phyloP scores from a whole-genome alignment of 2,888 invertebrate genomes.

The Palloptera scutellata region DNA sequence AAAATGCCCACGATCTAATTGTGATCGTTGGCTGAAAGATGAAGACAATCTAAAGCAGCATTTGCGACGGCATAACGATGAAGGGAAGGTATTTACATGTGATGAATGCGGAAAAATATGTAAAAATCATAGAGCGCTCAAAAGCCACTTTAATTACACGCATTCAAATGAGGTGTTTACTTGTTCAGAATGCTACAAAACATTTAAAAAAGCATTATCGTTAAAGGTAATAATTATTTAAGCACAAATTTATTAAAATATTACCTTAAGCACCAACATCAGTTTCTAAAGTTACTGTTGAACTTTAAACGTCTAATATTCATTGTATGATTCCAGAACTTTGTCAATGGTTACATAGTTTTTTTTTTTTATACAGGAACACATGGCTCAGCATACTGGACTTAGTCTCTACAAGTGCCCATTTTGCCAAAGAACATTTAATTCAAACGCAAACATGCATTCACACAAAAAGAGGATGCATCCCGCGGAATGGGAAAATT shows the following conservation, averaged over 20 bases:
- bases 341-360: neutral
- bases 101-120: constrained; percentile 58
- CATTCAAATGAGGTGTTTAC: constrained; percentile 56
- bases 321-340: neutral
- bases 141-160: constrained; percentile 60
- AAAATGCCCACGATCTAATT: constrained; percentile 60
- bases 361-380: constrained; percentile 49
- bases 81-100: constrained; percentile 41
- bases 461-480: constrained; percentile 62
- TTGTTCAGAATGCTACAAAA: constrained; percentile 60
- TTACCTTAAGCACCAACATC: neutral
- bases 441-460: constrained; percentile 63
- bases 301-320: neutral
- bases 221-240: constrained; percentile 48
- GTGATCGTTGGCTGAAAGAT: constrained; percentile 62
- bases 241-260: neutral
- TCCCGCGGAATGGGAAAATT: constrained; percentile 55
- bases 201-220: constrained; percentile 60
- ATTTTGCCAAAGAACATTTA: constrained; percentile 62
- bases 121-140: constrained; percentile 59
- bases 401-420: constrained; percentile 62
- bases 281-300: too few relatives aligned
- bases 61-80: constrained; percentile 57
- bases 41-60: constrained; percentile 61
- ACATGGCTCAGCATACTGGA: constrained; percentile 62